Evolutionary conservation across 2,113 vertebrate species (phyloP).

Genomic region (Mirza zaza): DNA sequence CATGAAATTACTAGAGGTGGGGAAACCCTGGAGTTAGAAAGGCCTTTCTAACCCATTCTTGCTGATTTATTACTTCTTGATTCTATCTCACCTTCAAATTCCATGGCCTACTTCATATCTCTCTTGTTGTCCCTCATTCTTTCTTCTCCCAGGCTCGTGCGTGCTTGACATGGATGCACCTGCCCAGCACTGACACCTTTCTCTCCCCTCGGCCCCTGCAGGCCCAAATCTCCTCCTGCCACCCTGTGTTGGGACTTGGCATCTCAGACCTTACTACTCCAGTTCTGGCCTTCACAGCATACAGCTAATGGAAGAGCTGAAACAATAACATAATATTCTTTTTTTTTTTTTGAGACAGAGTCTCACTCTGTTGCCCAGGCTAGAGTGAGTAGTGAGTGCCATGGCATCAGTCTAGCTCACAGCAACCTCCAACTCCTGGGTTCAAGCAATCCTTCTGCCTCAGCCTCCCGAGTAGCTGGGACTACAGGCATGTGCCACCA

Average conservation of each 20-base stretch:
- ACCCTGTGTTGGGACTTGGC: not conserved
- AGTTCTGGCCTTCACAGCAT: not conserved
- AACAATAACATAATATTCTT: not conserved
- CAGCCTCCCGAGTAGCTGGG: too few species aligned
- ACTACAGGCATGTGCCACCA: too few species aligned
- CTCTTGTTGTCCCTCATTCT: not conserved
- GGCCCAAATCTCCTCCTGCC: not conserved
- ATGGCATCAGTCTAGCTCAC: too few species aligned
- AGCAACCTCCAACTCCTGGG: too few species aligned
- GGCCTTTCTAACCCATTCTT: not conserved
- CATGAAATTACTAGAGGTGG: not conserved
- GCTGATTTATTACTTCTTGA: not conserved
- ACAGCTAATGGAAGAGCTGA: not conserved
- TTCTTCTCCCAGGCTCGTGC: not conserved
- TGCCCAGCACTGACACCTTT: not conserved
- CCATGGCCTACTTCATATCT: not conserved
- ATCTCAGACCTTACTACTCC: not conserved
- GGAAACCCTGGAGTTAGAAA: not conserved
- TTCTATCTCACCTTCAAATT: not conserved
- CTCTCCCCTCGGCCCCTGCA: fast-evolving
- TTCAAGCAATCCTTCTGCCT: too few species aligned
- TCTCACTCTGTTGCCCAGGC: too few species aligned
- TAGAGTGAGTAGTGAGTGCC: too few species aligned
- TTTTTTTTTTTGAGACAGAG: too few species aligned
- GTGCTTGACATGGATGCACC: not conserved